Evolutionary conservation across 2,113 vertebrate species (phyloP).

Genomic region (Ciconia boyciana): DNA sequence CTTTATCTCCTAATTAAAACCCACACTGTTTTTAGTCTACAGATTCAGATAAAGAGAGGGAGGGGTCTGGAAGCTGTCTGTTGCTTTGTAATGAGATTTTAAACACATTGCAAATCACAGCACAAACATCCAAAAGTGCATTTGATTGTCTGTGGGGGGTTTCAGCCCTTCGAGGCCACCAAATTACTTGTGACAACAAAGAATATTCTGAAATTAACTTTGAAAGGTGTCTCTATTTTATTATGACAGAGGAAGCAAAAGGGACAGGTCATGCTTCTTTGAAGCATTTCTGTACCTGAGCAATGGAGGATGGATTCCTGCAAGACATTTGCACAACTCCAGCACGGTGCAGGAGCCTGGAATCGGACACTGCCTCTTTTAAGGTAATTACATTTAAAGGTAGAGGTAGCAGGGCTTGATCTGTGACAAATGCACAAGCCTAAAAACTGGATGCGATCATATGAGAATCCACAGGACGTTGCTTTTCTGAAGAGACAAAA

Average conservation of each 20-base stretch:
- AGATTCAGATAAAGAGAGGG: not conserved
- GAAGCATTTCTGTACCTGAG: not conserved
- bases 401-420: not conserved
- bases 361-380: not conserved
- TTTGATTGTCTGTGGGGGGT: not conserved
- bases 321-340: not conserved
- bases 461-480: not conserved
- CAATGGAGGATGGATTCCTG: not conserved
- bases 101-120: not conserved
- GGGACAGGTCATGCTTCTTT: not conserved
- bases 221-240: not conserved
- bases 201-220: not conserved
- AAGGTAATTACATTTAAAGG: not conserved
- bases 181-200: not conserved
- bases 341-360: not conserved
- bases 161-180: not conserved
- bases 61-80: not conserved
- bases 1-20: conserved; percentile 23
- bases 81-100: not conserved
- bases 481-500: not conserved
- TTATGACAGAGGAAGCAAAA: not conserved
- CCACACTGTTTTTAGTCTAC: not conserved
- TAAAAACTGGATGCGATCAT: not conserved
- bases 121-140: not conserved
- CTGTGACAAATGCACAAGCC: not conserved